Base-by-base conservation (phyloP, 1,140 invertebrate species). In the Acyrthosiphon pisum region DNA sequence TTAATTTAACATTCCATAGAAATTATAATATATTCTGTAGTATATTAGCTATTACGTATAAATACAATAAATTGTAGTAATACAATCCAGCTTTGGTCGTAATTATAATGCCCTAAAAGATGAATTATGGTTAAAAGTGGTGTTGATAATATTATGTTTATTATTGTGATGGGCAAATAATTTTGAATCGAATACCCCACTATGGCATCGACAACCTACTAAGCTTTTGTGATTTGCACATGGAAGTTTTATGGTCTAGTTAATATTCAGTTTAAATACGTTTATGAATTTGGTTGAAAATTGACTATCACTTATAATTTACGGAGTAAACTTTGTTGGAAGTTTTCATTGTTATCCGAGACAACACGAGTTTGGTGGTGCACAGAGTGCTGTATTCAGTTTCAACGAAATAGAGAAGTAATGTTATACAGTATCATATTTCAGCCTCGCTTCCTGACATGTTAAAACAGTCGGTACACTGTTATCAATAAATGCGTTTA, bases 291-390 rank as follows among this genome's bases (percentile, higher is more conserved):
- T 37, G n/a, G 22, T 53, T 37, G 8, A 23, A 89, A 89, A 89
- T 53, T 53, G 48, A 89, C 18, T 37, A 89, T 53, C 48, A 89
- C n/a, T 89, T 56, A 89, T 11, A 20, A 46, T 22, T 18, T 50
- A 89, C 23, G 41, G 48, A 30, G 50, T 23, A 68, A 53, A 90
- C 50, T 88, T 53, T 46, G 46, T 48, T 37, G 35, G 30, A n/a
- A 93, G 53, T 93, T 88, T 89, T 84, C n/a, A 60, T 60, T 53
- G 93, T 81, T 91, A 46, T 37, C 11, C 48, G 44, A 37, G 18
- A 68, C 76, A 84, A 83, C n/a, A 56, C 26, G 35, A n/a, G 48
- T 41, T 56, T 41, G 23, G 89, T 30, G 37, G 53, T n/a, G 23
- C 23, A 7, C 44, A 41, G 23, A 90, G 35, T 41, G 23, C 23